Conservation (phyloP, 2,888 invertebrate species). For the Tetranychus truncatus region DNA sequence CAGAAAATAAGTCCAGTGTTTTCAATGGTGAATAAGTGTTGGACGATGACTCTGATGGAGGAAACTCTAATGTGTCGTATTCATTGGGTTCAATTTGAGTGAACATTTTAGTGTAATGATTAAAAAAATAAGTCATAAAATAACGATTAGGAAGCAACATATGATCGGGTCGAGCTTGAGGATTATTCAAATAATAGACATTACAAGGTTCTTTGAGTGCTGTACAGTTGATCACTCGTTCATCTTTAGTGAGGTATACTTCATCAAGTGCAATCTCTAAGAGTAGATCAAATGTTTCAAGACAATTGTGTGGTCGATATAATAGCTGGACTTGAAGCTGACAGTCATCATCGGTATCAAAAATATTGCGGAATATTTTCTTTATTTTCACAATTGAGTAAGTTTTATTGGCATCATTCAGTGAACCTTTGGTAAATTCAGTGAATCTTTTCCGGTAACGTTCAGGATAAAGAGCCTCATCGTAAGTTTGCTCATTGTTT, state of each 20-base stretch:
- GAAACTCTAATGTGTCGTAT: no score
- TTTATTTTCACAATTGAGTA: constrained; percentile 53
- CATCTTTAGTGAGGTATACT: constrained; percentile 56
- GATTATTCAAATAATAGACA: constrained; percentile 12
- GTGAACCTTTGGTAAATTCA: constrained; percentile 49
- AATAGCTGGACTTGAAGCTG: constrained; percentile 14
- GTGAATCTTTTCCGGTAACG: constrained; percentile 50
- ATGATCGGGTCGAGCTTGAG: neutral
- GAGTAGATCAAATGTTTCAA: constrained; percentile 39
- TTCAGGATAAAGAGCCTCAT: constrained; percentile 59
- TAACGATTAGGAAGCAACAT: neutral
- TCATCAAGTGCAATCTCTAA: constrained; percentile 50
- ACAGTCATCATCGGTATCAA: constrained; percentile 8
- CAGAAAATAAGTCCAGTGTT: constrained; percentile 63
- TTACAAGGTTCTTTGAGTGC: constrained; percentile 6
- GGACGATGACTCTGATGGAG: neutral
- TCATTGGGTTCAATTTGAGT: neutral
- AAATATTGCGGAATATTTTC: constrained; percentile 32
- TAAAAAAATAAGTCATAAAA: neutral
- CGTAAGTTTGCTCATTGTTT: constrained; percentile 28
- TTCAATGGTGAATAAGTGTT: constrained; percentile 28
- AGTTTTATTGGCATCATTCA: constrained; percentile 51
- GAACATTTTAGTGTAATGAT: neutral
- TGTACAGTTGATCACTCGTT: constrained; percentile 30
- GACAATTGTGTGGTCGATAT: constrained; percentile 56